These are phyloP conservation scores for Hystrix brachyura DNA, from an alignment of 2,113 vertebrate genomes.

Conservation along the genomic window DNA sequence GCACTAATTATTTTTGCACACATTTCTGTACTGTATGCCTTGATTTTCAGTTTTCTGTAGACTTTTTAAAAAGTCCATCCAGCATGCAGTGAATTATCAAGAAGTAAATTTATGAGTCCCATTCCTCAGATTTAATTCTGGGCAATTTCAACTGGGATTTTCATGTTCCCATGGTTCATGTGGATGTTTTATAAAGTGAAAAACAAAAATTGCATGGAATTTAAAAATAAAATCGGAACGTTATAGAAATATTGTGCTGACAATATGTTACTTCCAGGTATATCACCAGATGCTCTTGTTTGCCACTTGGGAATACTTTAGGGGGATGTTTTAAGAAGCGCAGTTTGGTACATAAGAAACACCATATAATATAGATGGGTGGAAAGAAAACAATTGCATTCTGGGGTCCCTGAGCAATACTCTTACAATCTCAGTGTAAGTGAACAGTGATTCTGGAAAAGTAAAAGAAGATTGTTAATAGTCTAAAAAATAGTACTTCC, in stretches of 20 bases:
- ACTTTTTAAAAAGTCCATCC: background rate
- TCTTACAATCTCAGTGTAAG: background rate
- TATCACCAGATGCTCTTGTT: background rate
- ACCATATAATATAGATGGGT: background rate
- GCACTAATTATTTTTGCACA: background rate
- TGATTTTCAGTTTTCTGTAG: conserved; percentile 3
- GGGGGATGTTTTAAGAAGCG: background rate
- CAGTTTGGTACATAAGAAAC: background rate
- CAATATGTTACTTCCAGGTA: background rate
- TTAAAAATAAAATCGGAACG: background rate
- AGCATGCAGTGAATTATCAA: background rate
- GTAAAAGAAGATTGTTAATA: too few species aligned
- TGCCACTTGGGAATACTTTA: background rate
- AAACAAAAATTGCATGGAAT: background rate
- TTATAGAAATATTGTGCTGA: background rate
- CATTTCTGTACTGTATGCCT: background rate
- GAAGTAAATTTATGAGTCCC: background rate
- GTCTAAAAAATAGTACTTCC: too few species aligned
- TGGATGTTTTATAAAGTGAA: background rate
- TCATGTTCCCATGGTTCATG: background rate
- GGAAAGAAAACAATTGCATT: background rate
- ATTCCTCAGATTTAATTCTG: conserved; percentile 1
- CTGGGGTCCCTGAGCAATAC: background rate
- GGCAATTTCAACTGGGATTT: background rate
- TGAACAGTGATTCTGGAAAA: background rate